Evolutionary conservation across 2,113 vertebrate species (phyloP).

Genomic region (Cisticola juncidis): DNA sequence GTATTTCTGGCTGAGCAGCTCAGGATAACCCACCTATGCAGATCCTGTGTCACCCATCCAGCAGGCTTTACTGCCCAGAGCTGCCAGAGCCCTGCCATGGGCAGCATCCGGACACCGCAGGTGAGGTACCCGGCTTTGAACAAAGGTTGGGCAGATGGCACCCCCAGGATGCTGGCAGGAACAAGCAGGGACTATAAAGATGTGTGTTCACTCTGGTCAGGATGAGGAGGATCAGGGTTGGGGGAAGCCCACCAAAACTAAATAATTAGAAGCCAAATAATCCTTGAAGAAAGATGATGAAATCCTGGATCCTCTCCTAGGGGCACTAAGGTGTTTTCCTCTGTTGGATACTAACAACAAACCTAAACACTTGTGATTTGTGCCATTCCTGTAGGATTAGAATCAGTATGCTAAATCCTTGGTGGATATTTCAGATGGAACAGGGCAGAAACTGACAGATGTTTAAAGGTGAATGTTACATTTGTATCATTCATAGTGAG

Average conservation of each 20-base stretch:
- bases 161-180: background rate
- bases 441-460: background rate
- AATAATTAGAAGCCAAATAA: background rate
- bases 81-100: accelerated
- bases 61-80: background rate
- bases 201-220: background rate
- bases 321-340: background rate
- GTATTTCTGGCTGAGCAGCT: background rate
- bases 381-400: background rate
- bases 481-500: background rate
- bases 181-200: background rate
- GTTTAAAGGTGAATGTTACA: background rate
- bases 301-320: background rate
- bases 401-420: background rate
- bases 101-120: background rate
- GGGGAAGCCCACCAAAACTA: background rate
- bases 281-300: background rate
- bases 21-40: background rate
- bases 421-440: background rate
- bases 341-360: background rate
- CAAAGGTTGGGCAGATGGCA: background rate
- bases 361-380: background rate
- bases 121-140: accelerated
- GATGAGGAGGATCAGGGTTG: background rate
- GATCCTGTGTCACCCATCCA: background rate